phyloP scores from a whole-genome alignment of 1,140 invertebrate species.

The Bathynomus jamesi region DNA sequence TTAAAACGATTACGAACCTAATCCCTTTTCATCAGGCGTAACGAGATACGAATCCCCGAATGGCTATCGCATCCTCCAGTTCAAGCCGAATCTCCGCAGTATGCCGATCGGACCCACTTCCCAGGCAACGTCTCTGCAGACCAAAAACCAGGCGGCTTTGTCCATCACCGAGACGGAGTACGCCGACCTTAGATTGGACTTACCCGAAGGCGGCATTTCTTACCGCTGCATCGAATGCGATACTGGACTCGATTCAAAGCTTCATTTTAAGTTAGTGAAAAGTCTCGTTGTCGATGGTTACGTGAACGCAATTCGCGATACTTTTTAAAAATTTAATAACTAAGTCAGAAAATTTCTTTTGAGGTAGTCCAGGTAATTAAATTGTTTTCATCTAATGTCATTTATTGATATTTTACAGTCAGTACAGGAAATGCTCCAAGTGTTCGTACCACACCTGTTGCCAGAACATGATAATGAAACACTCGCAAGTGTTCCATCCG shows the following conservation, averaged over 20 bases:
- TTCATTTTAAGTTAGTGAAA: constrained; percentile 59
- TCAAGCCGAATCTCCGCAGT: constrained; percentile 6
- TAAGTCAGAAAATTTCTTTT: background rate
- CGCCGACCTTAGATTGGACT: background rate
- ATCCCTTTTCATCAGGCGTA: constrained; percentile 2
- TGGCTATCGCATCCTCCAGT: constrained; percentile 1
- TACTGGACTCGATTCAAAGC: constrained; percentile 53
- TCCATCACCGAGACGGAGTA: constrained; percentile 3
- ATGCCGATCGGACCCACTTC: background rate
- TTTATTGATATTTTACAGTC: constrained; percentile 48
- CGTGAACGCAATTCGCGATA: background rate
- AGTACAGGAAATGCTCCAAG: constrained; percentile 59
- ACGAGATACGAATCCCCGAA: constrained; percentile 13
- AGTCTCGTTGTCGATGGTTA: background rate
- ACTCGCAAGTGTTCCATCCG: constrained; percentile 46
- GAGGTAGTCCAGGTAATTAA: background rate
- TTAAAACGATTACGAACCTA: no score
- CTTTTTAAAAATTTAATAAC: background rate
- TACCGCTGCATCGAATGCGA: constrained; percentile 60
- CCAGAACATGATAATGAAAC: constrained; percentile 61
- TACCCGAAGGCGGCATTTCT: background rate
- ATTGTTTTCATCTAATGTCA: background rate
- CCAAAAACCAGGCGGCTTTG: constrained; percentile 8
- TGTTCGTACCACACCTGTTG: constrained; percentile 69
- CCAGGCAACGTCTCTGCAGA: background rate